Conservation (phyloP, 2,888 invertebrate species). For the Hydrotaea diabolus region DNA sequence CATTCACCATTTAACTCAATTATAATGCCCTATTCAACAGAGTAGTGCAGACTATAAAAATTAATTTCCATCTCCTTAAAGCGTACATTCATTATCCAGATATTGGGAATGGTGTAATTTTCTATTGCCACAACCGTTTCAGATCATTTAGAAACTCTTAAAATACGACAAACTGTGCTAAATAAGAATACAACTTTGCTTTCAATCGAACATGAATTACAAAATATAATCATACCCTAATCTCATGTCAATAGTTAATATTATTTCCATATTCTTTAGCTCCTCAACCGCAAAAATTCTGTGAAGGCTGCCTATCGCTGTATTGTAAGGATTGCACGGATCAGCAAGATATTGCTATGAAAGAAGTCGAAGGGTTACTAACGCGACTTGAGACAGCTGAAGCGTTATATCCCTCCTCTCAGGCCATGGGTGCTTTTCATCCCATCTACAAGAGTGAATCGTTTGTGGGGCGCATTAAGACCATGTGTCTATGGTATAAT, state of each 20-base stretch:
- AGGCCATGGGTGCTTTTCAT: slow-evolving; percentile 88
- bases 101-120: too few relatives aligned
- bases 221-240: too few relatives aligned
- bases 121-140: too few relatives aligned
- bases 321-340: slow-evolving; percentile 87
- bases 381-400: slow-evolving; percentile 89
- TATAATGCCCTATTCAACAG: too few relatives aligned
- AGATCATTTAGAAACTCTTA: too few relatives aligned
- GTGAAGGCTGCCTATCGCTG: slow-evolving; percentile 87
- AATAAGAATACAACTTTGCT: too few relatives aligned
- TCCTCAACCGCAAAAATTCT: slow-evolving; percentile 76
- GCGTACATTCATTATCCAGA: too few relatives aligned
- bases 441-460: slow-evolving; percentile 82
- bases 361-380: slow-evolving; percentile 87
- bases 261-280: slow-evolving; percentile 56
- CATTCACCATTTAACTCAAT: too few relatives aligned
- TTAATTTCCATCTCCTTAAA: too few relatives aligned
- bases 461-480: slow-evolving; percentile 82
- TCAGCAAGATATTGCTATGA: slow-evolving; percentile 88
- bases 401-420: slow-evolving; percentile 91
- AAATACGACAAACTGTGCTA: too few relatives aligned
- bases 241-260: too few relatives aligned
- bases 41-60: too few relatives aligned
- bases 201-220: background rate
- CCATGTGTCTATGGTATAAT: slow-evolving; percentile 96